Conservation (phyloP, 2,797 vertebrate genomes). For the Trachops cirrhosus region DNA sequence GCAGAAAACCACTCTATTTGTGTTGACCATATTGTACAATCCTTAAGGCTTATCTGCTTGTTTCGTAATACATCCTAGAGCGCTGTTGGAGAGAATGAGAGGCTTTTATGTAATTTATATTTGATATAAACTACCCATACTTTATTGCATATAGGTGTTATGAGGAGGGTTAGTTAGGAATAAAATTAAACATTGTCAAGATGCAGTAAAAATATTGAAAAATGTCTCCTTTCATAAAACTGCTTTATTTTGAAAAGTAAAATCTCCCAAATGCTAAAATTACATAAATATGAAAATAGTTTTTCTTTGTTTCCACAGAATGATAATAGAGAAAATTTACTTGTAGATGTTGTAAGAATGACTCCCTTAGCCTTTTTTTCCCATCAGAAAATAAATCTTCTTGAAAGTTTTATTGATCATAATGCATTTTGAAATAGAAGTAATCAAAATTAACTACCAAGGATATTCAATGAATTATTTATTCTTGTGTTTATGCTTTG, state of each 20-base stretch:
- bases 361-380: background rate
- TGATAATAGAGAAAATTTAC: background rate
- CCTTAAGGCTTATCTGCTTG: background rate
- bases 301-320: background rate
- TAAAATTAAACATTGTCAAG: background rate
- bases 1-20: background rate
- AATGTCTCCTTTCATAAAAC: background rate
- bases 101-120: background rate
- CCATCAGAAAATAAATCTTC: background rate
- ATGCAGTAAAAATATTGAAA: slow-evolving; percentile 5
- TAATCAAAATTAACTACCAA: slow-evolving; percentile 6
- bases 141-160: background rate
- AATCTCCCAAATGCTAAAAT: background rate
- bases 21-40: background rate
- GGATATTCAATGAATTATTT: background rate
- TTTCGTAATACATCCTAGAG: slow-evolving; percentile 37
- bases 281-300: slow-evolving; percentile 14
- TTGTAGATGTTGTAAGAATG: background rate
- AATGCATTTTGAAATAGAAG: slow-evolving; percentile 33
- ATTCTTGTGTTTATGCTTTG: background rate
- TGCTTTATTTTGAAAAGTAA: slow-evolving; percentile 4
- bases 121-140: background rate
- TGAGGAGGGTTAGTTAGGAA: background rate
- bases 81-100: background rate
- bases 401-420: slow-evolving; percentile 5